Base-by-base conservation (phyloP, 2,888 invertebrate species). In the Silvanus unidentatus region DNA sequence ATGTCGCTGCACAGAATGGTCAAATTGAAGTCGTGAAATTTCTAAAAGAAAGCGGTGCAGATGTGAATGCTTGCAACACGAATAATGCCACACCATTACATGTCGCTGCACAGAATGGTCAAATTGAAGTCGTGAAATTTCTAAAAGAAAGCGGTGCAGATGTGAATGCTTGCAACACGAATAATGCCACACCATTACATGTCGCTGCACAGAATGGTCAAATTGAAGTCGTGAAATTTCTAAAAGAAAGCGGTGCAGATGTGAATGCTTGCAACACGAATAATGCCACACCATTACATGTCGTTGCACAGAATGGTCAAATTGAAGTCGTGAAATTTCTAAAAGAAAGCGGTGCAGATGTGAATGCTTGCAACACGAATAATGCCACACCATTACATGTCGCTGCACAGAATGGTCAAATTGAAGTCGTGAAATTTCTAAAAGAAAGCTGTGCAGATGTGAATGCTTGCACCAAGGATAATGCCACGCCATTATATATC, bases 131-230 rank as follows among this genome's bases (percentile, higher is more conserved):
- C 12, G 48, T 49, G 12, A 13, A 48, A 22, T 36, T 39, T 14
- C 44, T 54, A 42, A 16, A 55, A 14, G 34, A 40, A 15, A 28
- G 51, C 32, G 43, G 36, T 13, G 42, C 39, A 11, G 36, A 42
- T 16, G 40, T 53, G 16, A 49, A 54, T 49, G 48, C 39, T 16
- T 42, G n/a, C n/a, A n/a, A n/a, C n/a, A n/a, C n/a, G n/a, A n/a
- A n/a, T n/a, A n/a, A n/a, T 39, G 14, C 48, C 51, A 61, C 62
- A 2, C 52, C 61, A 2, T 44, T 65, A 16, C 62, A 63, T 40
- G 45, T 46, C 38, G 64, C 63, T 22, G 22, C 22, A 22, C 3
- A 8, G 4, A 22, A 8, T 5, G 22, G 22, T 22, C 4, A 8
- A 5, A 5, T 22, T 3, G 8, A 3, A 22, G 8, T 22, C 8